These are phyloP conservation scores for Melieria picta DNA, from an alignment of 2,888 invertebrate species.

Conservation along the genomic window DNA sequence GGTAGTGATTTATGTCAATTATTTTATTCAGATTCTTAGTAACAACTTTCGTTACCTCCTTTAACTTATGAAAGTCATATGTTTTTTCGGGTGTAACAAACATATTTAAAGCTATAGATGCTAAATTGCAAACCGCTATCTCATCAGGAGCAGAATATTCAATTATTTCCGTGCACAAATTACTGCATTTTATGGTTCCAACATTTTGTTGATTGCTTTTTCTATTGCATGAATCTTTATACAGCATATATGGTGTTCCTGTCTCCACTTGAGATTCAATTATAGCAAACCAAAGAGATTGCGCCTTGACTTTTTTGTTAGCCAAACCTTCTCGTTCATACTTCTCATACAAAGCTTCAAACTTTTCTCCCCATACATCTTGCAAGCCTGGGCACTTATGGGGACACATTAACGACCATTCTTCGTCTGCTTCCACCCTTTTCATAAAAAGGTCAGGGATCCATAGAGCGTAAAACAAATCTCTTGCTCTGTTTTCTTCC, in stretches of 20 bases:
- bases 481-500: constrained; percentile 93
- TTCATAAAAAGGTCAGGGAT: constrained; percentile 99
- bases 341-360: constrained; percentile 85
- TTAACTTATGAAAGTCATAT: constrained; percentile 89
- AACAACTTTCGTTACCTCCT: constrained; percentile 86
- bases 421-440: constrained; percentile 82
- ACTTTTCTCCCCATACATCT: constrained; percentile 95
- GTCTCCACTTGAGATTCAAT: constrained; percentile 96
- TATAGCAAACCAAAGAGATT: constrained; percentile 92
- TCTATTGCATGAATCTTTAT: constrained; percentile 94
- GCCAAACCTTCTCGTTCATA: constrained; percentile 86
- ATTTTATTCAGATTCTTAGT: constrained; percentile 95
- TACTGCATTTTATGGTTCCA: constrained; percentile 98
- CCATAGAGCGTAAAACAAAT: constrained; percentile 97
- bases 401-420: constrained; percentile 98
- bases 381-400: constrained; percentile 88
- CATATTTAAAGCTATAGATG: constrained; percentile 96
- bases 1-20: constrained; percentile 96
- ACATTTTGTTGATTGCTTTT: constrained; percentile 98
- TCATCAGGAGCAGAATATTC: constrained; percentile 93
- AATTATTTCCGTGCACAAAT: constrained; percentile 97
- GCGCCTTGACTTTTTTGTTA: constrained; percentile 79
- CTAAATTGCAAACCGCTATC: constrained; percentile 97
- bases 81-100: constrained; percentile 82
- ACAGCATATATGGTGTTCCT: constrained; percentile 97